Evolutionary conservation across 2,888 invertebrate genomes (phyloP), one percentile per base, ranked within the genome.

Genomic region (Hypsopygia costalis): DNA sequence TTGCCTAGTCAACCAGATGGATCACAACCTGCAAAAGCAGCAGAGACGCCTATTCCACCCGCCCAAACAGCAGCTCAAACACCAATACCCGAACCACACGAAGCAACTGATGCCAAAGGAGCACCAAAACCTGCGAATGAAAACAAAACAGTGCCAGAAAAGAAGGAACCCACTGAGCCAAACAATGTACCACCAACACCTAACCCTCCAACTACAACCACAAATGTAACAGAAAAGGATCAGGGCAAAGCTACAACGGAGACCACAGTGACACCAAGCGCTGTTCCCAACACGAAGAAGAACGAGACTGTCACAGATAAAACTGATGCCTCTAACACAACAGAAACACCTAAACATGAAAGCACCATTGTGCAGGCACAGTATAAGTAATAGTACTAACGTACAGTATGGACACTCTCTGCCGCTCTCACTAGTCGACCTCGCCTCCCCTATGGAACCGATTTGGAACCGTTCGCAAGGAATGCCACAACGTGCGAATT

Each of bases 351-450:
- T 11, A 9, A 36, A 33, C 54, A 48, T 11, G 57, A 55, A 39
- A 53, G 48, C 36, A 61, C 55, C 29, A 41, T 61, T 27, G 50
- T 69, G 21, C 60, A 72, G 47, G 54, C 73, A n/a, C n/a, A n/a
- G n/a, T n/a, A n/a, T n/a, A n/a, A n/a, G n/a, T n/a, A n/a, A n/a
- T n/a, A n/a, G n/a, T n/a, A n/a, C n/a, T n/a, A n/a, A n/a, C n/a
- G n/a, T n/a, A n/a, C n/a, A n/a, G n/a, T n/a, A n/a, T n/a, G n/a
- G n/a, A n/a, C n/a, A n/a, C n/a, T n/a, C n/a, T n/a, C n/a, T n/a
- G n/a, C n/a, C n/a, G n/a, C n/a, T n/a, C n/a, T n/a, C n/a, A n/a
- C n/a, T n/a, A n/a, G n/a, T n/a, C n/a, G n/a, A n/a, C n/a, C n/a
- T n/a, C n/a, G n/a, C n/a, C n/a, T n/a, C n/a, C n/a, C n/a, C n/a